Base-by-base conservation (phyloP, 1,140 invertebrate species). In the Drosophila pruinosa region DNA sequence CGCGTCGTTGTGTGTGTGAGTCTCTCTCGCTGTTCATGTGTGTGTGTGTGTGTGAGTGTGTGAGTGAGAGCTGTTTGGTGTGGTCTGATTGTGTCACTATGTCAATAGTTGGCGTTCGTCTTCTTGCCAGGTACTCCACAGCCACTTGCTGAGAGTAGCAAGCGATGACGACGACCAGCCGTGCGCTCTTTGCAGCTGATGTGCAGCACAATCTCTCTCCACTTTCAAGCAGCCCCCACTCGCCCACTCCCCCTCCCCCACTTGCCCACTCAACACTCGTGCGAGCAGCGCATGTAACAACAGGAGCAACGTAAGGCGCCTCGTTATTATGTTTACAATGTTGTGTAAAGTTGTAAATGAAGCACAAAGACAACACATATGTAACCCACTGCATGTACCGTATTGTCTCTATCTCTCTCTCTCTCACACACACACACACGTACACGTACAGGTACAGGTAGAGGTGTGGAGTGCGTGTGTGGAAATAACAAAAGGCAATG, bases 291-390 rank as follows among this genome's bases (percentile, higher is more conserved):
- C 22, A 43, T 59, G 26, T 50, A 34, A 41, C 43, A 59, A 28
- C 47, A 26, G 54, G 8, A 15, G 45, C 34, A 26, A 22, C 52
- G 68, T 41, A 43, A 52, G 69, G 62, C 62, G 54, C 52, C 70
- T 73, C 69, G 69, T 75, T 69, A 72, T 75, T 75, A 75, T 75
- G 73, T 75, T 75, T 75, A 75, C 73, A 75, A 72, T 75, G 73
- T 75, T 72, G 73, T 75, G 69, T 68, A 75, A 75, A 75, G 70
- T 75, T 75, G 61, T 70, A 75, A 75, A 75, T 72, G 73, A 75
- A 75, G 62, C 69, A 75, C 73, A 75, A 75, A 75, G 69, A 61
- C 62, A 75, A 57, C 62, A 72, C 72, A 67, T 65, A 72, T 45
- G 47, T 52, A 58, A 12, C 12, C 31, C 31, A 12, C n/a, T 4